Base-by-base conservation (phyloP, 2,797 vertebrate genomes). In the Ibycter americanus region DNA sequence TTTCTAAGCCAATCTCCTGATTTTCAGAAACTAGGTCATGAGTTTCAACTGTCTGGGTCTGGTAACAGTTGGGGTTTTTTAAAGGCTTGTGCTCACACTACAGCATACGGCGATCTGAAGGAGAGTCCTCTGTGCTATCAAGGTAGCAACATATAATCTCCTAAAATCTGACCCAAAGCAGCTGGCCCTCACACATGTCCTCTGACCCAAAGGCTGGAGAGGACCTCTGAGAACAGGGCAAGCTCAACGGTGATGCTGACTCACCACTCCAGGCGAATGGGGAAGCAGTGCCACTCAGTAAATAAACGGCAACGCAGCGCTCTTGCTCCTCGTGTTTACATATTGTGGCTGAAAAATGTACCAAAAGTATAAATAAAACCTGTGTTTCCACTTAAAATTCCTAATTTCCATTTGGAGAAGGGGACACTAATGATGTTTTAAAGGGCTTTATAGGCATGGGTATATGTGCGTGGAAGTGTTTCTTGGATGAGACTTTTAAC, bases 381-480 rank as follows among this genome's bases (percentile, higher is more conserved):
- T 31, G 15, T 42, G 71, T 44, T 91, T 91, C 65, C 49, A 85
- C 83, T 92, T 80, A 47, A 91, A 77, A 71, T 14, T 87, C 51
- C 46, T 65, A 44, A 26, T 36, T 42, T 56, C 29, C 6, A 4
- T 58, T 76, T 20, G 27, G 62, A 59, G 49, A 67, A 73, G 16
- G 11, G 34, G 17, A 62, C 8, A 1, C 8, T 42, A 55, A 42
- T 66, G 73, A 54, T 0, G 0, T 20, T 21, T 87, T 49, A 38
- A 87, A 85, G 15, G 31, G 14, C 22, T 85, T 58, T 36, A 21
- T 4, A 83, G 29, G 29, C 59, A 65, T 0, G 0, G 1, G 1
- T 5, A 16, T 12, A 26, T 20, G 5, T 22, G 18, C 23, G n/a
- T 20, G 16, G 29, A 96, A 92, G 8, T 5, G 14, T 51, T 94